phyloP scores from a whole-genome alignment of 2,797 vertebrate genomes.

The Sylvilagus floridanus region DNA sequence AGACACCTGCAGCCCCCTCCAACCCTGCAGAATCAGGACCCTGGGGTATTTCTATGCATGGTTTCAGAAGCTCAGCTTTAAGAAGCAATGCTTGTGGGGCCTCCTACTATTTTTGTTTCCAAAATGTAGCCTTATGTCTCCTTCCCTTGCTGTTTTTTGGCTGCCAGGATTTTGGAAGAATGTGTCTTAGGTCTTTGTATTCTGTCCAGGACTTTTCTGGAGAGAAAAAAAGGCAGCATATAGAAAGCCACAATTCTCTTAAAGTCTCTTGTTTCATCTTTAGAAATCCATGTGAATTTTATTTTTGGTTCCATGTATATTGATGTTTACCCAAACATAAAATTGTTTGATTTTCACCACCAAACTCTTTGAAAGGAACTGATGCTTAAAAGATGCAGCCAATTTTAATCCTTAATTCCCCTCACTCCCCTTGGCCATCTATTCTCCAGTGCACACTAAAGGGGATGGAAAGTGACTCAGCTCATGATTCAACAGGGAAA shows the following conservation, averaged over 20 bases:
- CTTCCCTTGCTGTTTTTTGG: not conserved
- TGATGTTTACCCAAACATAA: slow-evolving; percentile 9
- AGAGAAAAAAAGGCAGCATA: slow-evolving; percentile 14
- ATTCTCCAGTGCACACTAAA: not conserved
- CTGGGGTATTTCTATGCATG: not conserved
- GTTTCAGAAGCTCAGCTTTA: slow-evolving; percentile 32
- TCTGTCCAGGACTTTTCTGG: not conserved
- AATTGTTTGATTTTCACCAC: slow-evolving; percentile 5
- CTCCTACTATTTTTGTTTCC: slow-evolving; percentile 42
- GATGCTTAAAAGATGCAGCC: not conserved
- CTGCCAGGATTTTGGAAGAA: not conserved
- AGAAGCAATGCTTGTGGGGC: not conserved
- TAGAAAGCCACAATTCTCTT: not conserved
- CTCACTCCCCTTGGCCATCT: not conserved
- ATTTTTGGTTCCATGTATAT: not conserved
- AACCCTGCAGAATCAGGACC: not conserved
- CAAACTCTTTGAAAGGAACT: not conserved
- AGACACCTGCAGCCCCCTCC: not conserved
- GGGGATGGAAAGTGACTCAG: slow-evolving; percentile 1
- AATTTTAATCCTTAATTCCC: not conserved
- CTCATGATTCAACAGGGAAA: slow-evolving; percentile 30
- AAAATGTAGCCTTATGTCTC: not conserved
- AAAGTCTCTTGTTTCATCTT: slow-evolving; percentile 22
- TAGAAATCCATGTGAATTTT: slow-evolving; percentile 31
- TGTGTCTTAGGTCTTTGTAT: not conserved